Evolutionary conservation across 2,113 vertebrate genomes (phyloP), one percentile per base, ranked within the genome.

Genomic region (Labeo rohita): DNA sequence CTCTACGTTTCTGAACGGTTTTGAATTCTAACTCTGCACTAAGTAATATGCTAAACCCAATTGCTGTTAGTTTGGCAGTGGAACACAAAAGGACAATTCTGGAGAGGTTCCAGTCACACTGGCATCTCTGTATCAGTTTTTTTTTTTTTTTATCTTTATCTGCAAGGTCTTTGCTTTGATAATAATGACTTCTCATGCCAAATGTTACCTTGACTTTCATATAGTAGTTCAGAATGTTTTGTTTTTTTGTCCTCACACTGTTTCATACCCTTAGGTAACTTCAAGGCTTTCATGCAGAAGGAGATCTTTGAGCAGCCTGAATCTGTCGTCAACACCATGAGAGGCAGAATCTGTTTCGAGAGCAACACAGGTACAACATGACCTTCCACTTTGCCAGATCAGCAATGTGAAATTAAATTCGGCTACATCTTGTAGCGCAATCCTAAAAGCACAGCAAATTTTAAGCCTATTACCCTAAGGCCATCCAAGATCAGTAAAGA

Each of bases 251-350:
- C 13, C 59, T n/a, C 21, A 50, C 47, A 80, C 15, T 39, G 7
- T 73, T 43, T 85, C 7, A 12, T 18, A 70, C 18, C 52, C 84
- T 73, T 91, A 99, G 98, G 97, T 49, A 98, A 97, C 91, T 99
- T 97, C 93, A 96, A 97, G 52, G 95, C 98, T 1, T 99, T 98
- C 92, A 99, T 99, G 98, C 98, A 99, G 90, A 99, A 99, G 92
- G 98, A 99, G 91, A 99, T 99, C 90, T 99, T 99, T 52, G 98
- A 99, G 86, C 98, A 99, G 92, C 98, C 98, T 0, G 98, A 99
- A 84, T 99, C 98, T 0, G 95, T 99, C 16, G 95, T 98, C 88
- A 99, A 99, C 90, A 99, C 98, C 0, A 98, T 99, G 98, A 96
- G 98, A 90, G 98, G 98, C 50, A 94, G 98, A n/a, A 97, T 99